These are phyloP conservation scores for Magallana nippona DNA, from an alignment of 2,888 invertebrate species.

Conservation along the genomic window DNA sequence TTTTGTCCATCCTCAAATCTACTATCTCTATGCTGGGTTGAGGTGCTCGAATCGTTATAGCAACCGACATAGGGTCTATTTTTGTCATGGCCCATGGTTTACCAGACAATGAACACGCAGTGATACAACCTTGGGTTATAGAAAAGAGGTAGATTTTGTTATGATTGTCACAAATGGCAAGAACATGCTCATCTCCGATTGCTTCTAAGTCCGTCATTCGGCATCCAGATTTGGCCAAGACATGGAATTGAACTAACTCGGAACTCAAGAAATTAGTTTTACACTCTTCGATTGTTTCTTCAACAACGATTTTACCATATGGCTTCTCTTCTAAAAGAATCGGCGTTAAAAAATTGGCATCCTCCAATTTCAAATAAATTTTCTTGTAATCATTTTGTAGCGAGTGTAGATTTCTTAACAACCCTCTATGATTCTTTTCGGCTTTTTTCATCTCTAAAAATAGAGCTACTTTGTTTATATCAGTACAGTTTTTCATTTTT, in stretches of 20 bases:
- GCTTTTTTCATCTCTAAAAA: neutral
- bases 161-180: slow-evolving; percentile 12
- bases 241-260: neutral
- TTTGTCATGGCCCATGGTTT: slow-evolving; percentile 23
- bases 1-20: neutral
- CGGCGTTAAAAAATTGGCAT: neutral
- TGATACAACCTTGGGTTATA: neutral
- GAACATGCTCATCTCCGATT: slow-evolving; percentile 4
- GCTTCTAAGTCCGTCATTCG: neutral
- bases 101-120: neutral
- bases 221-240: slow-evolving; percentile 2
- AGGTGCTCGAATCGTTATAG: neutral
- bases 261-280: neutral
- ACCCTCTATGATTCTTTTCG: neutral
- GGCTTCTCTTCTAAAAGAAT: neutral
- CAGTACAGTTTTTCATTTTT: neutral
- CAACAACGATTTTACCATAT: neutral
- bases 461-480: neutral
- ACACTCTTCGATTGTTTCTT: neutral
- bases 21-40: neutral
- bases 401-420: neutral
- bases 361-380: neutral
- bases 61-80: neutral
- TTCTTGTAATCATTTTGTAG: neutral
- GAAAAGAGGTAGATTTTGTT: neutral